Evolutionary conservation across 1,140 invertebrate genomes (phyloP), one percentile per base, ranked within the genome.

Genomic region (Drosophila sulfurigaster): DNA sequence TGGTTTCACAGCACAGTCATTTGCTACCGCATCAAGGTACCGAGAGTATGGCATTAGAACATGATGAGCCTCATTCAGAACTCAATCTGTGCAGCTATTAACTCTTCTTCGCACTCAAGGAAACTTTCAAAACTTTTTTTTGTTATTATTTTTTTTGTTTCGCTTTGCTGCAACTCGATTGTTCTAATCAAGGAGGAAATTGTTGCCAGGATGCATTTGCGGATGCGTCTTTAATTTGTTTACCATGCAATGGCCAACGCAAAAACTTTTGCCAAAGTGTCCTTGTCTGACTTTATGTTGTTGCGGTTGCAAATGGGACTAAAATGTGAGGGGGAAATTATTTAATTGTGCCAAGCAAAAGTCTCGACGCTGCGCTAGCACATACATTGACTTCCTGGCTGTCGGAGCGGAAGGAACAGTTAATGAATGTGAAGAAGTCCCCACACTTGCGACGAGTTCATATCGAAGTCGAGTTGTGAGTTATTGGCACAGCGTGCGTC

Each of bases 11-110:
- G 80, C 77, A 64, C 60, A 68, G 83, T 70, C 79, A 85, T 86
- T 78, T 85, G 75, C 67, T 66, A 57, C 3, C n/a, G n/a, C 10
- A 8, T 30, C 38, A 41, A 65, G 60, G 52, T 65, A 51, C 45
- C 4, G 74, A 77, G 78, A 77, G 64, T 76, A 78, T 75, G 85
- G 57, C 80, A 83, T 88, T 89, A 88, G 81, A 58, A 32, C 85
- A 82, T 88, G 85, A 88, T 88, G 83, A 88, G 83, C 80, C 77
- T 78, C 85, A 88, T 88, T 88, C 83, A 83, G 51, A 65, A 51
- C 66, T 64, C 75, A 75, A 81, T 74, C 74, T 71, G 73, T 71
- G 62, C 13, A 48, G 46, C 58, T 35, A 46, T 57, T 71, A 77
- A 79, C 32, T 57, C 68, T 48, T 41, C 16, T 38, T 41, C 38